These are phyloP conservation scores for Mythimna impura DNA, from an alignment of 2,888 invertebrate species.

Conservation along the genomic window DNA sequence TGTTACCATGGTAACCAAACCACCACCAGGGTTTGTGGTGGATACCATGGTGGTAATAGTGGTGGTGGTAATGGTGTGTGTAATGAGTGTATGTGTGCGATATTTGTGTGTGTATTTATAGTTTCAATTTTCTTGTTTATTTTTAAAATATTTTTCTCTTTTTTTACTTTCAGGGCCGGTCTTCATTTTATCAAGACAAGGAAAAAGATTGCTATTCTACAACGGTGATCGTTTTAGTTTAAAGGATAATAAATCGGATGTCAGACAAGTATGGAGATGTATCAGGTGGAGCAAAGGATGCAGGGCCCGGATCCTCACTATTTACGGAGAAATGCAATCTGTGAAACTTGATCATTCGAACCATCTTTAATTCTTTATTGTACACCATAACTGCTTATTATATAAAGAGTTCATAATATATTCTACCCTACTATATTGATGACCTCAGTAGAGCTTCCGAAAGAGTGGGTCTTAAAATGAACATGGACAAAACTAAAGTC, in stretches of 20 bases:
- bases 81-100: too few relatives aligned
- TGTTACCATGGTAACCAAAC: too few relatives aligned
- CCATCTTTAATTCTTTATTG: conserved; percentile 8
- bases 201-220: conserved; percentile 19
- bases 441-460: too few relatives aligned
- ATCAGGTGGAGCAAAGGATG: conserved; percentile 31
- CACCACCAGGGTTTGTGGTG: too few relatives aligned
- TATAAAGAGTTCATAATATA: too few relatives aligned
- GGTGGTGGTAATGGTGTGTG: too few relatives aligned
- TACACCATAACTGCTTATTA: too few relatives aligned
- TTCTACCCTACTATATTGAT: too few relatives aligned
- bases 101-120: background rate
- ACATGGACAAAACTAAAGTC: too few relatives aligned
- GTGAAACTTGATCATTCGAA: conserved; percentile 26
- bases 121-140: background rate
- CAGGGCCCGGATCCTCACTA: conserved; percentile 26
- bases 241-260: conserved; percentile 17
- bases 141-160: background rate
- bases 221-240: conserved; percentile 17
- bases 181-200: conserved; percentile 20
- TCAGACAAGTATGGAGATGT: conserved; percentile 38
- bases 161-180: background rate
- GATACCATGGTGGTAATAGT: too few relatives aligned
- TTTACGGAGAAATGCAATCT: conserved; percentile 14
- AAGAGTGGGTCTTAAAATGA: too few relatives aligned